Evolutionary conservation across 1,140 invertebrate species (phyloP).

Genomic region (Drosophila ohnishii): DNA sequence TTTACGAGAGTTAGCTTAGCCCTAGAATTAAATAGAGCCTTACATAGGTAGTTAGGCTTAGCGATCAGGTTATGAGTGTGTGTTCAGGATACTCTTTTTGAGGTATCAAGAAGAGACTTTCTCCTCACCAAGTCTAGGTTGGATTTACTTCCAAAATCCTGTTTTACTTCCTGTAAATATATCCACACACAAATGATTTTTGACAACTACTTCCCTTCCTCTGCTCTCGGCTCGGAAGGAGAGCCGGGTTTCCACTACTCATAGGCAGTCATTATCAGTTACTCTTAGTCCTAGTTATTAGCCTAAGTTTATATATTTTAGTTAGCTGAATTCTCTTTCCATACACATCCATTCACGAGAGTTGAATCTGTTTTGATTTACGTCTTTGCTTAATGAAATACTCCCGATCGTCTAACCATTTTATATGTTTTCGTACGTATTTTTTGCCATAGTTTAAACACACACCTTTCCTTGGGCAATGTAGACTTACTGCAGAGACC

Average conservation of each 20-base stretch:
- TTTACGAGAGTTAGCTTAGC: slow-evolving; percentile 44
- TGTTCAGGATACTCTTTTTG: background rate
- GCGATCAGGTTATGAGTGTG: slow-evolving; percentile 23
- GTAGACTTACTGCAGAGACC: slow-evolving; percentile 53
- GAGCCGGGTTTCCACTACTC: slow-evolving; percentile 41
- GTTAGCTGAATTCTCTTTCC: slow-evolving; percentile 49
- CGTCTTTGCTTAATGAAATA: slow-evolving; percentile 32
- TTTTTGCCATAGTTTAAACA: slow-evolving; percentile 9
- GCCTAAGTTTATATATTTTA: slow-evolving; percentile 45
- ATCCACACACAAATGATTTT: slow-evolving; percentile 12
- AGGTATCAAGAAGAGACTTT: too few species aligned
- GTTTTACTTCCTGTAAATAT: slow-evolving; percentile 43
- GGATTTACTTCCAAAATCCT: slow-evolving; percentile 24
- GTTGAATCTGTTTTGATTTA: slow-evolving; percentile 5
- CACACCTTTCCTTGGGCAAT: slow-evolving; percentile 31
- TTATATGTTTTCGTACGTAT: slow-evolving; percentile 7
- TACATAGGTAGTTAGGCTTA: slow-evolving; percentile 56
- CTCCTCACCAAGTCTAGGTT: background rate
- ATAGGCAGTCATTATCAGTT: slow-evolving; percentile 65
- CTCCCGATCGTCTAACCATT: slow-evolving; percentile 42
- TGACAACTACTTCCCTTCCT: slow-evolving; percentile 5
- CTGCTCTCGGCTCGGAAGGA: slow-evolving; percentile 2
- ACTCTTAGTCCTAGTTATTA: slow-evolving; percentile 31
- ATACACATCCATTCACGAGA: slow-evolving; percentile 30
- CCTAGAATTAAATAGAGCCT: slow-evolving; percentile 55